Conservation (phyloP, 2,888 invertebrate species). For the Cantharis rufa region DNA sequence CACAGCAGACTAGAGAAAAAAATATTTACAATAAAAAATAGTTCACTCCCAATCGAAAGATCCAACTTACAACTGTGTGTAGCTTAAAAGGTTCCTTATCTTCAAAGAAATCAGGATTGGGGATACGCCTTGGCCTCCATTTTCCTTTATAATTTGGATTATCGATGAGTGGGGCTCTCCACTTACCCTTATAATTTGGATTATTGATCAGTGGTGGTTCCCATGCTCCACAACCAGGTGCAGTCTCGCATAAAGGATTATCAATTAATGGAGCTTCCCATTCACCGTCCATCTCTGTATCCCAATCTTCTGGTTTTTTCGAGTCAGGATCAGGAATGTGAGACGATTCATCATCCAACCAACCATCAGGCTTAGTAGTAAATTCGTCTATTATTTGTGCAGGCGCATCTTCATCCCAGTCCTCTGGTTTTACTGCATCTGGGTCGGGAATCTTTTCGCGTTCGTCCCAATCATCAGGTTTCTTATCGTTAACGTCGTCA, state of each 20-base stretch:
- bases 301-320: slow-evolving; percentile 92
- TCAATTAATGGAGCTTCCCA: slow-evolving; percentile 95
- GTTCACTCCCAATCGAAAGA: not conserved
- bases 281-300: slow-evolving; percentile 96
- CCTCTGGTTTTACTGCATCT: slow-evolving; percentile 86
- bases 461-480: slow-evolving; percentile 97
- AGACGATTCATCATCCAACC: slow-evolving; percentile 90
- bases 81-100: slow-evolving; percentile 89
- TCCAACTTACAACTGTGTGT: slow-evolving; percentile 85
- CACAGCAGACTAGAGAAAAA: slow-evolving; percentile 74
- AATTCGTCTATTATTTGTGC: slow-evolving; percentile 84
- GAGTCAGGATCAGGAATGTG: slow-evolving; percentile 87
- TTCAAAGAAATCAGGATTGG: slow-evolving; percentile 92
- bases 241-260: slow-evolving; percentile 80
- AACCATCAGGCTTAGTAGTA: slow-evolving; percentile 85
- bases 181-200: slow-evolving; percentile 90
- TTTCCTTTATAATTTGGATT: slow-evolving; percentile 96
- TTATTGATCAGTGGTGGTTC: slow-evolving; percentile 82
- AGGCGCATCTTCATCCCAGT: slow-evolving; percentile 96
- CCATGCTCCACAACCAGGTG: slow-evolving; percentile 86
- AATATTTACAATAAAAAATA: not conserved
- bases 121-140: slow-evolving; percentile 86
- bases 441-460: slow-evolving; percentile 86
- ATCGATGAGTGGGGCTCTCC: slow-evolving; percentile 86
- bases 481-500: slow-evolving; percentile 83